A percentile compares a stretch with the other conserved stretches of the same genome.
Conservation (phyloP, 2,797 vertebrate species). For the Alosa sapidissima region DNA sequence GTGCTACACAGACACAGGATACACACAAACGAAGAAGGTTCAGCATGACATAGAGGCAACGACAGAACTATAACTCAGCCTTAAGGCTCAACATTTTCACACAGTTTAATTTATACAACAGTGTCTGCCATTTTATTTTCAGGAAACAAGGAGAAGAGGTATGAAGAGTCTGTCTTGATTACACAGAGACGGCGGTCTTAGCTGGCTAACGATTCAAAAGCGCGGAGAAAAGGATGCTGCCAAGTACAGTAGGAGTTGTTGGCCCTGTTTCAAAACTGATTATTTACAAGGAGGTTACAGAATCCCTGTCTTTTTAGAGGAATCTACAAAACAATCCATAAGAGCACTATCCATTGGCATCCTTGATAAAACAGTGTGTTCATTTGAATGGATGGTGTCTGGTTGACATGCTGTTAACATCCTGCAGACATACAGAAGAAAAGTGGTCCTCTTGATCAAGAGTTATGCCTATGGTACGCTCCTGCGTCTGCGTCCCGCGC, state of each 20-base stretch:
- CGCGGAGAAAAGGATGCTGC: neutral
- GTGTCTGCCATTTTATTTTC: neutral
- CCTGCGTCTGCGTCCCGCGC: too few species aligned
- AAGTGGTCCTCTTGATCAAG: too few species aligned
- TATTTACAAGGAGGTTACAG: neutral
- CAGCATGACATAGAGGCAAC: too few species aligned
- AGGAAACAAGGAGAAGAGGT: neutral
- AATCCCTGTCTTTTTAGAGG: neutral
- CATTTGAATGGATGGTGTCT: neutral
- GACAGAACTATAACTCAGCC: too few species aligned
- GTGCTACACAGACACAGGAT: too few species aligned
- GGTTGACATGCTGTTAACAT: too few species aligned
- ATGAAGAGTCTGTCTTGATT: neutral
- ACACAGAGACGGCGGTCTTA: neutral
- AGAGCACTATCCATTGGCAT: too few species aligned
- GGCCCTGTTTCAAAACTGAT: neutral
- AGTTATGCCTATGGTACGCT: too few species aligned
- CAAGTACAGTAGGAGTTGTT: neutral
- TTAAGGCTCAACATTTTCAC: too few species aligned
- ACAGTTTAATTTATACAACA: neutral
- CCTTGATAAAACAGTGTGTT: neutral
- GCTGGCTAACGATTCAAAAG: neutral
- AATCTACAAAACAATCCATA: neutral
- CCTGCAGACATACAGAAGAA: too few species aligned
- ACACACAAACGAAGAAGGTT: too few species aligned